These are phyloP conservation scores for Peribatodes rhomboidaria DNA, from an alignment of 2,888 invertebrate genomes.

Conservation along the genomic window DNA sequence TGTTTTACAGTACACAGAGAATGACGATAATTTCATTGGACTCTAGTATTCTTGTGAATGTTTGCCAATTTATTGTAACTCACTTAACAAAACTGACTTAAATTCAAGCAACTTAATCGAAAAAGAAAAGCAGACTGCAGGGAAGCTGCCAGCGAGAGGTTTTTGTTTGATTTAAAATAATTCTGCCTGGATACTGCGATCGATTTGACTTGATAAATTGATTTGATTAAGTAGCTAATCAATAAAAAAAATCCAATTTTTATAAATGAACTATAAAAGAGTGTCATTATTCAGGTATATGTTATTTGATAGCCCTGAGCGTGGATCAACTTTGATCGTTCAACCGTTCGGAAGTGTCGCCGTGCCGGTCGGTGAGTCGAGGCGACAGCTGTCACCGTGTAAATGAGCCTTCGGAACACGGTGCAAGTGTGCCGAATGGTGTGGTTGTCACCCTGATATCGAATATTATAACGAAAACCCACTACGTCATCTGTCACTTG, in stretches of 20 bases:
- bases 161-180: too few relatives aligned
- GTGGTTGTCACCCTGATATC: conserved; percentile 53
- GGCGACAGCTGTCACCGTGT: conserved; percentile 47
- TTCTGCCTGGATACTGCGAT: too few relatives aligned
- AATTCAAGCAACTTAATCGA: too few relatives aligned
- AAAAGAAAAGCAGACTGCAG: too few relatives aligned
- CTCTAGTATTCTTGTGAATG: too few relatives aligned
- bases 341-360: conserved; percentile 43
- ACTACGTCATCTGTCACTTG: not conserved
- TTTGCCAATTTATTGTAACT: too few relatives aligned
- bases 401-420: conserved; percentile 49
- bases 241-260: not conserved
- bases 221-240: not conserved
- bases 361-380: conserved; percentile 41
- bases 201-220: too few relatives aligned
- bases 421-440: conserved; percentile 47
- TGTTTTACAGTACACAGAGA: too few relatives aligned
- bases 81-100: too few relatives aligned
- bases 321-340: conserved; percentile 48
- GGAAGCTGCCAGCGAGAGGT: too few relatives aligned
- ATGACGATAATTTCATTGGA: too few relatives aligned
- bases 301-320: conserved; percentile 31
- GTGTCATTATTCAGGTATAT: not conserved
- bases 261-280: not conserved
- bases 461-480: conserved; percentile 49